These are phyloP conservation scores for Geodia barretti DNA, from an alignment of 37 sponge, comb jelly and placozoan genomes.

Conservation along the genomic window DNA sequence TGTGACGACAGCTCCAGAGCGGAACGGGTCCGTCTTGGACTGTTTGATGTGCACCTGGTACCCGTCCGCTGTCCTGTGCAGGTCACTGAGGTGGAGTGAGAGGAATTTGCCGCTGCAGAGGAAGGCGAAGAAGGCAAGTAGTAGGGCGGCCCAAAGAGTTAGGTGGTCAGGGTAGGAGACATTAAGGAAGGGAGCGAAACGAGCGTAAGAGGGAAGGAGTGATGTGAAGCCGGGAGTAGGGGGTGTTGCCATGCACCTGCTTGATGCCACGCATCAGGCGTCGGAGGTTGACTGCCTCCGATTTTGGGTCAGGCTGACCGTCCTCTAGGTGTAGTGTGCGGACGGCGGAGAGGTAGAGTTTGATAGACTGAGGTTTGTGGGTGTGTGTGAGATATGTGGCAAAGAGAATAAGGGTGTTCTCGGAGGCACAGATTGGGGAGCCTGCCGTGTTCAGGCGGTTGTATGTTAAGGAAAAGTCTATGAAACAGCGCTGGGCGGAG, in stretches of 20 bases:
- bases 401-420: not conserved
- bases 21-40: slow-evolving; percentile 17
- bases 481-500: not conserved
- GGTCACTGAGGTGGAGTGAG: not conserved
- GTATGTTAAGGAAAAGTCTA: not conserved
- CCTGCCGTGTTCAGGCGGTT: not conserved
- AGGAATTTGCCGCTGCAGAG: not conserved
- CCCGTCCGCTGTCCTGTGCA: not conserved
- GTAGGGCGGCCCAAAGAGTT: not conserved
- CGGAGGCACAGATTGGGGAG: not conserved
- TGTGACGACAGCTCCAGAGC: not conserved
- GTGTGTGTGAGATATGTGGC: not conserved
- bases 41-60: not conserved
- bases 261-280: slow-evolving; percentile 4
- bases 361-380: not conserved
- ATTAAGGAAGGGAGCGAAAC: slow-evolving; percentile 1
- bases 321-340: slow-evolving; percentile 1
- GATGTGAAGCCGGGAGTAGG: not conserved
- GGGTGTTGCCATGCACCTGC: not conserved
- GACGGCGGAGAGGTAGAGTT: slow-evolving; percentile 4
- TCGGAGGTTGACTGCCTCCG: not conserved
- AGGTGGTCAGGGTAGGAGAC: not conserved
- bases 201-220: not conserved
- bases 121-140: slow-evolving; percentile 16
- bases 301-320: slow-evolving; percentile 1